Evolutionary conservation across 2,797 vertebrate species (phyloP).

Genomic region (Phrynocephalus forsythii): DNA sequence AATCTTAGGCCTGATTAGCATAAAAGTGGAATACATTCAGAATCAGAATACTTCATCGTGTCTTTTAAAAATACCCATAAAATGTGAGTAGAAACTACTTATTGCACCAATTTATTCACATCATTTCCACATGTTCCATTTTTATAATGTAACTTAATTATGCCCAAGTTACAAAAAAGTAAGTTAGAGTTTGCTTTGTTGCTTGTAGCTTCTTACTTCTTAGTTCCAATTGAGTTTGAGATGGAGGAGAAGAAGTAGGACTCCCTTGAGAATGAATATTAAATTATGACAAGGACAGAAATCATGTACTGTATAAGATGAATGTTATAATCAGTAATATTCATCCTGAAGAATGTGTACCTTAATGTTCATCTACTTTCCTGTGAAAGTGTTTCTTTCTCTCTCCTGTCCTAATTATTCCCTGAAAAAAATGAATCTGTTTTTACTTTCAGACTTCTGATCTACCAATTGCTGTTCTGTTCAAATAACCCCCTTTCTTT

Average conservation of each 20-base stretch:
- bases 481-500: neutral
- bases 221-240: neutral
- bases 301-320: neutral
- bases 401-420: neutral
- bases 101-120: neutral
- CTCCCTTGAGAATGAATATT: neutral
- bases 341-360: neutral
- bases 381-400: neutral
- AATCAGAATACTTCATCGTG: no score
- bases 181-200: no score
- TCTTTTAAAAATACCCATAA: no score
- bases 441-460: slow-evolving; percentile 21
- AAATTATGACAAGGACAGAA: neutral
- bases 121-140: neutral
- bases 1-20: no score
- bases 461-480: slow-evolving; percentile 3
- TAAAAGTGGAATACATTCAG: no score
- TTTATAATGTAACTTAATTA: neutral
- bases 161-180: no score
- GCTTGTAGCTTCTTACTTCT: no score
- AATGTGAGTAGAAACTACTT: no score
- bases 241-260: neutral
- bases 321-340: neutral
- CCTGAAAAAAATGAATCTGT: slow-evolving; percentile 12
- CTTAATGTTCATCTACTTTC: neutral